phyloP scores from a whole-genome alignment of 2,797 vertebrate genomes.

The Tympanoctomys barrerae region DNA sequence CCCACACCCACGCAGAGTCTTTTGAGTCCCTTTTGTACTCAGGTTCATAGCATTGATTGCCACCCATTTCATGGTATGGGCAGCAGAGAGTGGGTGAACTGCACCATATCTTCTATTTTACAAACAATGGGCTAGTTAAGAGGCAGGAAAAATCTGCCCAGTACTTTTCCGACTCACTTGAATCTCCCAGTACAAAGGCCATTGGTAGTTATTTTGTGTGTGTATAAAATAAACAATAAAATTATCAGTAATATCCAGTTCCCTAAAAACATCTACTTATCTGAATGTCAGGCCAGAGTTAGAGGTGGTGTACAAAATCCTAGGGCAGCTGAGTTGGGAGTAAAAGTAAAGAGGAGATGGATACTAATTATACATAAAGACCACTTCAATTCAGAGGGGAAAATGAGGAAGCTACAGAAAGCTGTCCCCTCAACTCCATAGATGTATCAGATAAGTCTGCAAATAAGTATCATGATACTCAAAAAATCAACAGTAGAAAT shows the following conservation, averaged over 20 bases:
- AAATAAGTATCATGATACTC: slow-evolving; percentile 55
- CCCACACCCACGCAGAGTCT: slow-evolving; percentile 34
- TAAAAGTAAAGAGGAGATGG: slow-evolving; percentile 13
- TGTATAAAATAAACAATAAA: slow-evolving; percentile 83
- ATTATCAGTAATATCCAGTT: slow-evolving; percentile 80
- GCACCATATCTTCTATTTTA: slow-evolving; percentile 77
- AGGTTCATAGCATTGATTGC: slow-evolving; percentile 65
- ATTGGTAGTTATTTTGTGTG: slow-evolving; percentile 81
- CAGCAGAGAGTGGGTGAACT: slow-evolving; percentile 71
- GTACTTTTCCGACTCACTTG: slow-evolving; percentile 84
- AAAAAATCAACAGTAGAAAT: slow-evolving; percentile 62
- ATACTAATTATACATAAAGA: slow-evolving; percentile 31
- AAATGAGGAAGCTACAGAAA: slow-evolving; percentile 56
- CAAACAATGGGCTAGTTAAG: slow-evolving; percentile 74
- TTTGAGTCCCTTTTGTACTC: slow-evolving; percentile 67
- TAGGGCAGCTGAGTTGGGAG: slow-evolving; percentile 1
- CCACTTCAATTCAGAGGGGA: not conserved
- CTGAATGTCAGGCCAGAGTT: slow-evolving; percentile 80
- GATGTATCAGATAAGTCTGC: not conserved
- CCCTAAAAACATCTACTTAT: slow-evolving; percentile 80
- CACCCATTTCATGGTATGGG: slow-evolving; percentile 66
- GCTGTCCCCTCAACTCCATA: not conserved
- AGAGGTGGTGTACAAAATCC: slow-evolving; percentile 50
- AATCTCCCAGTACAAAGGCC: slow-evolving; percentile 85
- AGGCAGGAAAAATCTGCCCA: slow-evolving; percentile 89